These are phyloP conservation scores for Acanthacorydalis orientalis DNA, from an alignment of 2,888 invertebrate species.

Conservation along the genomic window DNA sequence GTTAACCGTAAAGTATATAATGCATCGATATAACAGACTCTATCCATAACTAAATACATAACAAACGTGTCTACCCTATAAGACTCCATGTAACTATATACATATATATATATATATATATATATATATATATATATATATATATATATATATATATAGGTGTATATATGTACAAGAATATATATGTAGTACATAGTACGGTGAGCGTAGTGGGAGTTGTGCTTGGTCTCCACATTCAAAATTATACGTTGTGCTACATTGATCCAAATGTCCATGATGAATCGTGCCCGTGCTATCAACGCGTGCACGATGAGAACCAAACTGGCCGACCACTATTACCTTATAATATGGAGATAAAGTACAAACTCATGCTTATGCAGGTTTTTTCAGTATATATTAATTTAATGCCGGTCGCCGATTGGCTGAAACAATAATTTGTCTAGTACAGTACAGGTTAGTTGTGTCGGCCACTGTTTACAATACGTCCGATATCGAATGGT, in stretches of 20 bases:
- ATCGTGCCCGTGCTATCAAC: no score
- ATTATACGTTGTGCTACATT: conserved; percentile 3
- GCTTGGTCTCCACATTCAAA: background rate
- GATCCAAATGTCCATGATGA: background rate
- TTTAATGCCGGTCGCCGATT: background rate
- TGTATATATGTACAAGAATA: background rate
- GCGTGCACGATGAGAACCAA: background rate
- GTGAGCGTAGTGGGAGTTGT: background rate
- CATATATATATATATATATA: background rate
- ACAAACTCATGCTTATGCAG: conserved; percentile 1
- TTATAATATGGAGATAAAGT: conserved; percentile 4
- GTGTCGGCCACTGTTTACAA: background rate
- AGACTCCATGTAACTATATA: no score
- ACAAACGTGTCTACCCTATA: no score
- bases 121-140: background rate
- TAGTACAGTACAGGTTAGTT: background rate
- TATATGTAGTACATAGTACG: background rate
- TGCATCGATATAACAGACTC: no score
- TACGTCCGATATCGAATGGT: background rate
- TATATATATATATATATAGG: background rate
- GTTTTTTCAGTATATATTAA: conserved; percentile 4
- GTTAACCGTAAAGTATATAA: no score
- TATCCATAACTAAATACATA: no score
- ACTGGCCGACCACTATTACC: background rate
- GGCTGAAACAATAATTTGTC: conserved; percentile 1